Evolutionary conservation across 2,888 invertebrate genomes (phyloP), one percentile per base, ranked within the genome.

Genomic region (Drosophila yooni): DNA sequence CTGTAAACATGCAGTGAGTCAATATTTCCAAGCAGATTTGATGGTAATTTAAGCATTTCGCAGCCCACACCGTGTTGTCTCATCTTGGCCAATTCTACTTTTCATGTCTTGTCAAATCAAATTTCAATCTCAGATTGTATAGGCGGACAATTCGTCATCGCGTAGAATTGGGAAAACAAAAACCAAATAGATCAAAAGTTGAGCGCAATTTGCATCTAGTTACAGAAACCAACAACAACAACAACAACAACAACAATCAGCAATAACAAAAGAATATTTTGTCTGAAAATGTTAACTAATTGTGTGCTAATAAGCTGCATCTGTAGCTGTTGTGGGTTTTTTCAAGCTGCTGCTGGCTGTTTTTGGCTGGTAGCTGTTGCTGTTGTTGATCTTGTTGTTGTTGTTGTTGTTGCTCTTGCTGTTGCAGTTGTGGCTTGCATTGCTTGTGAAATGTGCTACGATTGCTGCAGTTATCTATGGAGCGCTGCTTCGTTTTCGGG

Each of bases 281-380:
- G 64, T 56, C 38, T 53, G 64, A 33, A 70, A 64, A 68, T 70
- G 70, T 70, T 48, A 74, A 71, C 79, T 81, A 81, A 82, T 89
- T 87, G 84, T 84, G 87, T 84, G 88, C 82, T 89, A 82, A 88
- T 89, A 81, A 88, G 79, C 70, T 53, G 69, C 74, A 69, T 60
- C 57, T 73, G 48, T 43, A 36, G 43, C 33, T 34, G 53, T 29
- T 60, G 73, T 62, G 53, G 48, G 11, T 58, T 50, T 43, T 58
- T 62, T 8, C 27, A 62, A 25, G 18, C 27, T 53, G 46, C 54
- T 63, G 53, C 11, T 18, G 18, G 51, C 13, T 6, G 27, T 51
- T 51, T 50, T 27, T 58, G 51, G 57, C 62, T 67, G n/a, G 15
- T 13, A 25, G 18, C 18, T 50, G 33, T 33, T 52, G 29, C 8